Evolutionary conservation across 2,113 vertebrate species (phyloP).

Genomic region (Chionodraco myersi): DNA sequence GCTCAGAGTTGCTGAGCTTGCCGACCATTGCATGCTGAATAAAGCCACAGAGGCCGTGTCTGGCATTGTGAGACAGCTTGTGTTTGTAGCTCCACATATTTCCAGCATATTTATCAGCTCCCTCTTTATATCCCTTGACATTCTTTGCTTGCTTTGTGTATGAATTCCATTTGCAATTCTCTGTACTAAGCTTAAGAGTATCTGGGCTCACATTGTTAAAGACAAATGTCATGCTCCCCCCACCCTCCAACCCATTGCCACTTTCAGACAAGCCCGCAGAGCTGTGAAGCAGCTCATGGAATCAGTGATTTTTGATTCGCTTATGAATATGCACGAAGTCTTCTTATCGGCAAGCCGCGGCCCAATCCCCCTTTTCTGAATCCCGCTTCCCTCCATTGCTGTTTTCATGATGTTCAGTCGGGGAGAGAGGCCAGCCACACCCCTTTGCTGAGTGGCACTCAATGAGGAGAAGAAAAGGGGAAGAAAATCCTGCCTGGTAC

Average conservation of each 20-base stretch:
- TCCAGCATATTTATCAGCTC: constrained; percentile 70
- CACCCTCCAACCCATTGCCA: constrained; percentile 52
- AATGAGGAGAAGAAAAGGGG: constrained; percentile 78
- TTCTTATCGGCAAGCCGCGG: constrained; percentile 73
- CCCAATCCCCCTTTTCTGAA: constrained; percentile 69
- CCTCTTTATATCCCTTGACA: constrained; percentile 47
- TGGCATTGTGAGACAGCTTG: constrained; percentile 55
- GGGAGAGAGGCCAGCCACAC: constrained; percentile 85
- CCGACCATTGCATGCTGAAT: constrained; percentile 54
- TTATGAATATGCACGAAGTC: constrained; percentile 90
- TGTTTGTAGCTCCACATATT: constrained; percentile 69
- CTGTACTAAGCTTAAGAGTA: constrained; percentile 65
- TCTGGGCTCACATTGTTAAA: constrained; percentile 65
- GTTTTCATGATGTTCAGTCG: constrained; percentile 84
- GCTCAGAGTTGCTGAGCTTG: constrained; percentile 36
- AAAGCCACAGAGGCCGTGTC: constrained; percentile 50
- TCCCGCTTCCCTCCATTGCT: constrained; percentile 59
- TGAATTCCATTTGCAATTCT: constrained; percentile 60
- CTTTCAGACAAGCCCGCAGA: constrained; percentile 78
- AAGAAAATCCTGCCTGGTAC: constrained; percentile 74
- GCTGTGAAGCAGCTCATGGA: constrained; percentile 82
- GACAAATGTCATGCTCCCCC: constrained; percentile 82
- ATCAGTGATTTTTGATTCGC: constrained; percentile 87
- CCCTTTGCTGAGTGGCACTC: constrained; percentile 80
- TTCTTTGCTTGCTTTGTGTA: constrained; percentile 63